A percentile compares a stretch with the other conserved stretches of the same genome.
These are phyloP conservation scores for Eristalinus aeneus DNA, from an alignment of 2,888 invertebrate species.

Conservation along the genomic window DNA sequence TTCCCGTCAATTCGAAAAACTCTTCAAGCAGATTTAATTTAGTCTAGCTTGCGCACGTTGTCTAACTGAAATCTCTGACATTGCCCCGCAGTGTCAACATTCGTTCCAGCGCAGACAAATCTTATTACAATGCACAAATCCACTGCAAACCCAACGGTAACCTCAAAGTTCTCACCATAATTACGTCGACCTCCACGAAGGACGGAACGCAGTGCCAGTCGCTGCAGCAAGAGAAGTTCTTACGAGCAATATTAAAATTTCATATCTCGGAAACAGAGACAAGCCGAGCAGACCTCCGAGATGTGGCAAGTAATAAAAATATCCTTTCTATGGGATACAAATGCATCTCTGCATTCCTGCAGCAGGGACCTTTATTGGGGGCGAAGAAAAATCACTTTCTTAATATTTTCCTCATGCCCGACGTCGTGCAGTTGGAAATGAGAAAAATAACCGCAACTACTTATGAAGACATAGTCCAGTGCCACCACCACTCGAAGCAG, in stretches of 20 bases:
- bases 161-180: too few relatives aligned
- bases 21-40: too few relatives aligned
- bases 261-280: conserved; percentile 8
- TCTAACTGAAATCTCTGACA: too few relatives aligned
- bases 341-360: conserved; percentile 13
- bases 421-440: conserved; percentile 19
- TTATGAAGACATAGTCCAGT: conserved; percentile 6
- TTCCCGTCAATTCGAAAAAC: too few relatives aligned
- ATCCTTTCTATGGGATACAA: conserved; percentile 30
- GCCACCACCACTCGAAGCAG: not conserved
- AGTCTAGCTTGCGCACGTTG: too few relatives aligned
- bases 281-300: not conserved
- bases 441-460: conserved; percentile 51
- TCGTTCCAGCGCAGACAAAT: too few relatives aligned
- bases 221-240: not conserved
- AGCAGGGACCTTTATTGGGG: conserved; percentile 8
- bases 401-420: conserved; percentile 53
- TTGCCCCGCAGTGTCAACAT: too few relatives aligned
- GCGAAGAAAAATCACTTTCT: conserved; percentile 59
- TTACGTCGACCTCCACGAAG: not conserved
- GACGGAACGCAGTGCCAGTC: not conserved
- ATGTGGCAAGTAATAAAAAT: conserved; percentile 48
- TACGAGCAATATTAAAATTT: conserved; percentile 55
- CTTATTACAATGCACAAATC: too few relatives aligned
- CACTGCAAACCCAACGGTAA: too few relatives aligned